Evolutionary conservation across 2,888 invertebrate genomes (phyloP), one percentile per base, ranked within the genome.

Genomic region (Andrena marginata): DNA sequence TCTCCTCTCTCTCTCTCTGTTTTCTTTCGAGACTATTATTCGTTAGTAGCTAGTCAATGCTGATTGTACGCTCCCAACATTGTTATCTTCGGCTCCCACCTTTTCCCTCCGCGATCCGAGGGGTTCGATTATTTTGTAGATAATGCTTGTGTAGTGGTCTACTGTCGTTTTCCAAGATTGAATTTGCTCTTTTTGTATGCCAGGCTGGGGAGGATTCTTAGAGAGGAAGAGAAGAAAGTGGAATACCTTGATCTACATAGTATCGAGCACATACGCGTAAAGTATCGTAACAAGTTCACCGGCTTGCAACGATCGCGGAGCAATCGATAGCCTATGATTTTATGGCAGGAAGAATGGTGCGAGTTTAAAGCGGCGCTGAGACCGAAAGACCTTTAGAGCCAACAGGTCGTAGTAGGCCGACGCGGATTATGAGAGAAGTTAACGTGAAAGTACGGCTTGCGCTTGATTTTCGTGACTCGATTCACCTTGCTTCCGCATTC

Each of bases 381-480:
- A 51, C 6, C 67, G 51, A 13, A 60, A 63, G 72, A 80, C 75
- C 75, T 84, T 76, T 72, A 49, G 23, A 35, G 48, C 35, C 26
- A 72, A 33, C 62, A 70, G 62, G 56, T 84, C 67, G 65, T 72
- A 62, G 48, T 26, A 26, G 35, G 0, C 56, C 42, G 73, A 67
- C 33, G 59, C 8, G 67, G 67, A 81, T 81, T 83, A 80, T 59
- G 71, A 80, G 62, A 23, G 65, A 69, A 62, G 73, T 84, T 84
- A 80, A 80, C 29, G 84, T 80, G 84, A 84, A 84, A 84, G 84
- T 84, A 80, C 67, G 33, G 56, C n/a, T 49, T 10, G 60, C n/a
- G 49, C 31, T 83, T 78, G 79, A 83, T 84, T 84, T 83, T 84
- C 84, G 76, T 84, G 83, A 84, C 83, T 78, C 51, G 71, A 68